Percentiles rank a stretch among this genome's conserved stretches.
Conservation (phyloP, 1,140 invertebrate genomes). For the Onthophagus taurus region DNA sequence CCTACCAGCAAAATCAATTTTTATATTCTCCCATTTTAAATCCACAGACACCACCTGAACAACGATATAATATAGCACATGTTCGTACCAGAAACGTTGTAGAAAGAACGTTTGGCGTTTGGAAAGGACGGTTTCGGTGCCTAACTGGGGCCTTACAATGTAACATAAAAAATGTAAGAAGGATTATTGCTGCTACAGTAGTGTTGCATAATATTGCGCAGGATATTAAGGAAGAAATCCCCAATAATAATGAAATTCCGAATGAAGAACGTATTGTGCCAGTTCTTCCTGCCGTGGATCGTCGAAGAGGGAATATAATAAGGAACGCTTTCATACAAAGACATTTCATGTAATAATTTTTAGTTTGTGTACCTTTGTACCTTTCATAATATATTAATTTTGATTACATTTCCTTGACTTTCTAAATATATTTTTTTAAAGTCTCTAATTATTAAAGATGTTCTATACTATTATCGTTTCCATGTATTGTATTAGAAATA, state of each 20-base stretch:
- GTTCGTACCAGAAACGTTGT: constrained; percentile 4
- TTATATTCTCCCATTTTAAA: constrained; percentile 5
- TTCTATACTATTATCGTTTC: too few species aligned
- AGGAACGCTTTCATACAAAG: constrained; percentile 5
- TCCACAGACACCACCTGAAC: constrained; percentile 3
- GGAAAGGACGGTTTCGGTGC: constrained; percentile 8
- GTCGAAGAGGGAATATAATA: constrained; percentile 2
- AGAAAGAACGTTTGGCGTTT: constrained; percentile 10
- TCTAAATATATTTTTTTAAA: too few species aligned
- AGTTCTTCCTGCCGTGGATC: background rate
- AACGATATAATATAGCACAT: constrained; percentile 10
- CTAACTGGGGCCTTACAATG: constrained; percentile 4
- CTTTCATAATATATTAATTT: too few species aligned
- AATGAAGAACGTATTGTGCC: background rate
- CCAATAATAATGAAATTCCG: too few species aligned
- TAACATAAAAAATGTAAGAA: background rate
- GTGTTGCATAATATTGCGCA: constrained; percentile 10
- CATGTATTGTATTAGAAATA: too few species aligned
- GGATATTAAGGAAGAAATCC: background rate
- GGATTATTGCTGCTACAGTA: background rate
- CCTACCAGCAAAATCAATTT: constrained; percentile 7
- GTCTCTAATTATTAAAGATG: too few species aligned
- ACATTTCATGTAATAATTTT: too few species aligned
- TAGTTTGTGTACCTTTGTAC: too few species aligned
- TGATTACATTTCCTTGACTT: too few species aligned